A percentile compares a stretch with the other conserved stretches of the same genome.
These are phyloP conservation scores for Pteropus rufus DNA, from an alignment of 2,797 vertebrate genomes.

Conservation along the genomic window DNA sequence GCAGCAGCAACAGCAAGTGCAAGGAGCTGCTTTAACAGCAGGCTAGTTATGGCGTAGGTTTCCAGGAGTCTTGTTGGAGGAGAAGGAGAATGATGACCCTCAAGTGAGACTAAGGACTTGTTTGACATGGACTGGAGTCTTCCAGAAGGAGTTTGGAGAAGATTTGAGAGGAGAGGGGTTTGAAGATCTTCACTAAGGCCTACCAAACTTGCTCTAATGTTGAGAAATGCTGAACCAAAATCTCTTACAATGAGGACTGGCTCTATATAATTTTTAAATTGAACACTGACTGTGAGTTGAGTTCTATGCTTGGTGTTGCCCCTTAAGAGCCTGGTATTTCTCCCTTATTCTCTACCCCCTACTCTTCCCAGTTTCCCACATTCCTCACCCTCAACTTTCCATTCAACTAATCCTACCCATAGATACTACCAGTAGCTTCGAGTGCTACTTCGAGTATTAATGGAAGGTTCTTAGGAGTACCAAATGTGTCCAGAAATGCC, in stretches of 20 bases:
- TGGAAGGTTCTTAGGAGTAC: neutral
- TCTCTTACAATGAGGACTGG: neutral
- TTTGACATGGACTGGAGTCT: neutral
- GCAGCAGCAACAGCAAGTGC: neutral
- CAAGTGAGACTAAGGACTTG: neutral
- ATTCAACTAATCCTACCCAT: neutral
- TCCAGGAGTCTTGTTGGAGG: neutral
- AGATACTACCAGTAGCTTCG: neutral
- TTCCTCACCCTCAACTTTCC: neutral
- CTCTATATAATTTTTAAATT: neutral
- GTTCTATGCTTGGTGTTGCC: neutral
- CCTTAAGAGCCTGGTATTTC: neutral
- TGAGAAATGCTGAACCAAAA: neutral
- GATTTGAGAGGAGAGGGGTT: neutral
- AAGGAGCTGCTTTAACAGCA: neutral
- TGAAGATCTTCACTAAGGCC: neutral
- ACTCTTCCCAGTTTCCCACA: neutral
- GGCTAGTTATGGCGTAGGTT: neutral
- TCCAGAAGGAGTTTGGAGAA: neutral
- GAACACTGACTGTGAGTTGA: neutral
- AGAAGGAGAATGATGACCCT: neutral
- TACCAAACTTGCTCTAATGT: neutral
- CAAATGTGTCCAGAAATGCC: neutral
- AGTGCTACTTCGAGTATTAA: neutral
- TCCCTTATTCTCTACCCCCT: fast-evolving